Percentiles rank a stretch among this genome's conserved stretches.
phyloP scores from a whole-genome alignment of 2,113 vertebrate species.

The Semnornis frantzii region DNA sequence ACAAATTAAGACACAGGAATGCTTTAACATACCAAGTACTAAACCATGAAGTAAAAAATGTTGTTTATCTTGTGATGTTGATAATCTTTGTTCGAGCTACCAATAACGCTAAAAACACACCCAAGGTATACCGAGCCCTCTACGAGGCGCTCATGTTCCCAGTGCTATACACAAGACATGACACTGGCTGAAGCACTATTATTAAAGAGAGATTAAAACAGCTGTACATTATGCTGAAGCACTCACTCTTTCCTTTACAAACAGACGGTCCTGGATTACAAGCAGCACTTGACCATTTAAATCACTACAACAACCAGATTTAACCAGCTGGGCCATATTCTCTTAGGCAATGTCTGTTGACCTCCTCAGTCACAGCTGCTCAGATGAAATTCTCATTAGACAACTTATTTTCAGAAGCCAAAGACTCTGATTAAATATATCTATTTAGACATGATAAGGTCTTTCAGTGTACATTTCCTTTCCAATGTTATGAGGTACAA shows the following conservation, averaged over 20 bases:
- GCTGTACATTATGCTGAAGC: constrained; percentile 93
- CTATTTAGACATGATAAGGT: constrained; percentile 73
- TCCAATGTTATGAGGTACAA: constrained; percentile 37
- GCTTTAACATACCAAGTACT: neutral
- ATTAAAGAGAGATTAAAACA: constrained; percentile 98
- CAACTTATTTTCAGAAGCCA: constrained; percentile 80
- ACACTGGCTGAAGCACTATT: constrained; percentile 84
- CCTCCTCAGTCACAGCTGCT: constrained; percentile 82
- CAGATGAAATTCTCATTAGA: constrained; percentile 83
- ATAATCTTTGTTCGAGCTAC: neutral
- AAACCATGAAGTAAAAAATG: neutral
- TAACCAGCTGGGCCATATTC: constrained; percentile 95
- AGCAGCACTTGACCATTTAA: constrained; percentile 98
- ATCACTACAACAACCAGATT: constrained; percentile 93
- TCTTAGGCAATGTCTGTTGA: constrained; percentile 82
- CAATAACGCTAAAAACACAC: constrained; percentile 32
- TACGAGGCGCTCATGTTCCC: constrained; percentile 76
- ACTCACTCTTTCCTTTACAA: constrained; percentile 86
- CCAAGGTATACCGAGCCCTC: constrained; percentile 50
- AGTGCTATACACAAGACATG: constrained; percentile 79
- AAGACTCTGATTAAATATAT: constrained; percentile 79
- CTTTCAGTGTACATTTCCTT: constrained; percentile 65
- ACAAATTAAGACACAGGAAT: neutral
- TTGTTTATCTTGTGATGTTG: neutral
- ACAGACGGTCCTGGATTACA: constrained; percentile 94